phyloP scores from a whole-genome alignment of 2,113 vertebrate species.

The Globicephala melas region DNA sequence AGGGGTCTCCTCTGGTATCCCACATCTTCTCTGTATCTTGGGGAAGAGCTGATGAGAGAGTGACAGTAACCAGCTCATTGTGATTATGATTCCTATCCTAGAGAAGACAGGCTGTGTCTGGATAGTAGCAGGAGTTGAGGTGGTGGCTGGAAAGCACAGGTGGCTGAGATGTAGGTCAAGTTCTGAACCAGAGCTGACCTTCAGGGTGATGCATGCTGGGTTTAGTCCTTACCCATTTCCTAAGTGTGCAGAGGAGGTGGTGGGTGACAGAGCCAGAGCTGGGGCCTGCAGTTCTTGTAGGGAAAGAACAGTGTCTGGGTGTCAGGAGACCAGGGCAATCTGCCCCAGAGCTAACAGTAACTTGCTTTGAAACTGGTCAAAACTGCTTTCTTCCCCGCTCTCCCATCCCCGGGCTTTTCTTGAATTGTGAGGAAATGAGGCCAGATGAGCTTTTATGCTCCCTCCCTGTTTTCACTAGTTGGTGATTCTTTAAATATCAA shows the following conservation, averaged over 20 bases:
- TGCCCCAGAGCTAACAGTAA: not conserved
- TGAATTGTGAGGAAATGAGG: not conserved
- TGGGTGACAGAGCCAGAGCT: not conserved
- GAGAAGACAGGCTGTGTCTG: not conserved
- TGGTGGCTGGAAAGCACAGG: not conserved
- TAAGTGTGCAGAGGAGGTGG: not conserved
- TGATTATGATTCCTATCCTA: not conserved
- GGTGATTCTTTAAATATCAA: not conserved
- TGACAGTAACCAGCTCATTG: not conserved
- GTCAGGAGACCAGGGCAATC: not conserved
- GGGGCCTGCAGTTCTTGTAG: not conserved
- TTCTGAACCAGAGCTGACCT: not conserved
- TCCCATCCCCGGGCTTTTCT: not conserved
- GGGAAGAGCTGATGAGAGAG: not conserved
- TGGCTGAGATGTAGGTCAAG: not conserved
- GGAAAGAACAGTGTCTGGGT: not conserved
- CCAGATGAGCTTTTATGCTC: not conserved
- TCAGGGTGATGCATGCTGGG: too few species aligned
- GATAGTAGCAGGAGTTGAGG: not conserved
- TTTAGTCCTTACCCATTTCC: rapidly evolving
- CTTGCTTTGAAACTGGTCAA: not conserved
- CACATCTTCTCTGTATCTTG: not conserved
- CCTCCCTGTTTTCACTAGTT: not conserved
- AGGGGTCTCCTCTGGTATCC: not conserved
- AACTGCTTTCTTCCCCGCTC: not conserved